Base-by-base conservation (phyloP, 1,140 invertebrate species). In the Trypoxylus dichotomus region DNA sequence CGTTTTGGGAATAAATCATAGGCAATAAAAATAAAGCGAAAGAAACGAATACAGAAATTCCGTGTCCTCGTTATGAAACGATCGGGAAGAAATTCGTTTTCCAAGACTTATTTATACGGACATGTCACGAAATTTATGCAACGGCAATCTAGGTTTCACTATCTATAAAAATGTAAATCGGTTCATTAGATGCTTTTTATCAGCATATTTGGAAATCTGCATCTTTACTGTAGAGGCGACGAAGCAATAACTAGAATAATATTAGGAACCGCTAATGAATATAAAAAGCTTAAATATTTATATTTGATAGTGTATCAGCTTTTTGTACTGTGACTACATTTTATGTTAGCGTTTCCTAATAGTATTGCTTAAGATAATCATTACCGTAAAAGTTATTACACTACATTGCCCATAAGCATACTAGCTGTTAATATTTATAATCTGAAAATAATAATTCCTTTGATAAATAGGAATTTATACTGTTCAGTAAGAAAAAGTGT, bases 11-110 rank as follows among this genome's bases (percentile, higher is more conserved):
- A 24, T 24, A 68, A 68, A 68, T 68, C 60, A 29, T 27, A 68
- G 27, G 60, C 60, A 27, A 68, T 68, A 68, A 68, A 68, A 68
- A 68, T 68, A 24, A 68, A 68, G 60, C 60, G 27, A 68, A 68
- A 68, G 60, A 29, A 68, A 68, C 60, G 60, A 24, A 68, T 68
- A 68, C 60, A 68, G 60, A 68, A 68, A 68, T 68, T 68, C 60
- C 60, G 60, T 68, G 60, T 68, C 60, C 60, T 68, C 60, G 60
- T 68, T 68, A 68, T 68, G 60, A 68, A 68, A 68, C 60, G 60
- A 68, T 68, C 60, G 60, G 24, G 60, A 68, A 68, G 60, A 68
- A 68, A 68, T 68, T 27, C 21, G 27, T 68, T 68, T 68, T 68
- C 60, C 11, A 27, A 68, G 60, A 27, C 24, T 68, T 68, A 27